A percentile compares a stretch with the other conserved stretches of the same genome.
Evolutionary conservation across 2,797 vertebrate genomes (phyloP).

Genomic region (Oreortyx pictus): DNA sequence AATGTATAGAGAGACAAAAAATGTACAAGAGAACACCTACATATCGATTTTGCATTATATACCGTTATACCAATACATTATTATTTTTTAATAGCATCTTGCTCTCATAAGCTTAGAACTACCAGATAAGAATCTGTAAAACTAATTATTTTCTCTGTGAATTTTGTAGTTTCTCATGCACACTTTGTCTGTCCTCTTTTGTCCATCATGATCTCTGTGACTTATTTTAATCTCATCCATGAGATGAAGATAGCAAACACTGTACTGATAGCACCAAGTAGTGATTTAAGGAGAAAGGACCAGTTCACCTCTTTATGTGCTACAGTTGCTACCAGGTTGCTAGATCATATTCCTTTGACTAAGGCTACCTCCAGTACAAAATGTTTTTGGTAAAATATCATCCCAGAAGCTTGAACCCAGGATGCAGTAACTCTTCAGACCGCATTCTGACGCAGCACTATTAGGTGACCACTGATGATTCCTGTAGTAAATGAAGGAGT

Average conservation of each 20-base stretch:
- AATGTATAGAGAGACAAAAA: background rate
- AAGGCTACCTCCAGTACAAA: background rate
- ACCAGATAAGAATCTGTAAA: background rate
- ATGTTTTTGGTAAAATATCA: background rate
- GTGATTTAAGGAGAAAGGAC: background rate
- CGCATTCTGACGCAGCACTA: background rate
- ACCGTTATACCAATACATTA: background rate
- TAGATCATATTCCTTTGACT: background rate
- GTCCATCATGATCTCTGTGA: background rate
- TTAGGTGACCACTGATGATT: background rate
- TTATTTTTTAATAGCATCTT: background rate
- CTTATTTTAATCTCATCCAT: background rate
- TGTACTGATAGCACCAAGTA: background rate
- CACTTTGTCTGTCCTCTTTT: background rate
- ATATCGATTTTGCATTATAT: slow-evolving; percentile 32
- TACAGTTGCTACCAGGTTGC: background rate
- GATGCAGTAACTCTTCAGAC: background rate
- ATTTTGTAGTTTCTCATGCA: background rate
- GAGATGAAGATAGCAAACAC: background rate
- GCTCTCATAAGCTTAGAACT: background rate
- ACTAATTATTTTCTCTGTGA: background rate
- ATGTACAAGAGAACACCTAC: background rate
- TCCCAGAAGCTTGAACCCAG: background rate
- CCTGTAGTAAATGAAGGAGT: background rate
- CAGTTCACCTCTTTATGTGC: background rate